Conservation (phyloP, 1,140 invertebrate species). For the Plutomurus gul region DNA sequence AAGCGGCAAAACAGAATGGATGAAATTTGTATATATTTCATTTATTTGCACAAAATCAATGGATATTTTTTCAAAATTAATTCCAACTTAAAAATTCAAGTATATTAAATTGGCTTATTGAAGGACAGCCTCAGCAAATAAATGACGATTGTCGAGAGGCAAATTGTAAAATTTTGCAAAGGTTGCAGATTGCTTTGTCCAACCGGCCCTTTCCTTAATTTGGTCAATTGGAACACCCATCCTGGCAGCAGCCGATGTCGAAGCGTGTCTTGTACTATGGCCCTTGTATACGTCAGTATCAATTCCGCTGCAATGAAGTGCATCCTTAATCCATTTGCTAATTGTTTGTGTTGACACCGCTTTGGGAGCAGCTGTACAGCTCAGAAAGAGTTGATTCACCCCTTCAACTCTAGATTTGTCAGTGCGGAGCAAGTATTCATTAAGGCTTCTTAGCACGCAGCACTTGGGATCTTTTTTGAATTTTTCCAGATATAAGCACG, state of each 20-base stretch:
- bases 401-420: neutral
- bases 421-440: neutral
- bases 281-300: neutral
- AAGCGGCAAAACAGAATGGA: too few species aligned
- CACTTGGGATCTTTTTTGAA: neutral
- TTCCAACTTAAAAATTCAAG: too few species aligned
- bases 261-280: neutral
- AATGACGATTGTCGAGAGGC: neutral
- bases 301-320: neutral
- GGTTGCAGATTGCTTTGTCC: neutral
- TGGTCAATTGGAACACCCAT: neutral
- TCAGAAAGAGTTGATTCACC: neutral
- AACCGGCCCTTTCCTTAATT: slow-evolving; percentile 15
- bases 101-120: neutral
- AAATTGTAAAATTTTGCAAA: slow-evolving; percentile 25
- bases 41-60: too few species aligned
- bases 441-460: neutral
- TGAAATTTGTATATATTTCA: too few species aligned
- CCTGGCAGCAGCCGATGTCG: neutral
- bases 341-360: neutral
- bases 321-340: neutral
- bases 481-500: neutral
- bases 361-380: neutral
- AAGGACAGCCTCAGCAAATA: neutral
- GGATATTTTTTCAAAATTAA: too few species aligned